A percentile compares a stretch with the other conserved stretches of the same genome.
These are phyloP conservation scores for Lanius ludovicianus DNA, from an alignment of 2,113 vertebrate species.

Conservation along the genomic window DNA sequence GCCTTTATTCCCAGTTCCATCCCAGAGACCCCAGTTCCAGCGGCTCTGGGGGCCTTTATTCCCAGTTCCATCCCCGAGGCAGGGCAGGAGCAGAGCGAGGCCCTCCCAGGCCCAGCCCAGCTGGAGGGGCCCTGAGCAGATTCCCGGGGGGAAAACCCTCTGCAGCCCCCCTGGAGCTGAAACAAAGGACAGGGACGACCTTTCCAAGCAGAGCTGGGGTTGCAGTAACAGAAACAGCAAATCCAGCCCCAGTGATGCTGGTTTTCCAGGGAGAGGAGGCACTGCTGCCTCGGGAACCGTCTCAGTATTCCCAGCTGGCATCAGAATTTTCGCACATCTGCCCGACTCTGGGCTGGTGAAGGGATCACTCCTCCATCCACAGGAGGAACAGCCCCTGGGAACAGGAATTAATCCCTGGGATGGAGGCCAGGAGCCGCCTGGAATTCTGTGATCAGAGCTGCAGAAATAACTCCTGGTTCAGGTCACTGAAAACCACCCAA, in stretches of 20 bases:
- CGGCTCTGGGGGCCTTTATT: background rate
- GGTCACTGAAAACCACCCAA: background rate
- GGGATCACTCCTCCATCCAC: background rate
- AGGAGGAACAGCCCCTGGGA: background rate
- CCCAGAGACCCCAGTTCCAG: background rate
- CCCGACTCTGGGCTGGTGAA: background rate
- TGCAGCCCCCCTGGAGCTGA: background rate
- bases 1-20: background rate
- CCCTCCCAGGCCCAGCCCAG: background rate
- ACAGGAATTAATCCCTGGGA: background rate
- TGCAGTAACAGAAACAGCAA: background rate
- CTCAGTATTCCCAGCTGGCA: background rate
- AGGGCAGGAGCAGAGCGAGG: background rate
- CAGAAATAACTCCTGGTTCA: background rate
- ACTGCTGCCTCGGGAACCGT: background rate
- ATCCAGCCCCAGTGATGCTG: background rate
- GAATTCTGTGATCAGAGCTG: background rate
- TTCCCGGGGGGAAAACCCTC: background rate
- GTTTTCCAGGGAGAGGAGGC: background rate
- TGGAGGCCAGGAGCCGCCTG: background rate
- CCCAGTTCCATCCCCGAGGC: too few species aligned
- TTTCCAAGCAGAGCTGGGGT: background rate
- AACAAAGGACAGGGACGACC: background rate
- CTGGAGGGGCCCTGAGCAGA: background rate
- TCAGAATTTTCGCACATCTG: background rate